Evolutionary conservation across 2,888 invertebrate genomes (phyloP).

Genomic region (Lobophora halterata): DNA sequence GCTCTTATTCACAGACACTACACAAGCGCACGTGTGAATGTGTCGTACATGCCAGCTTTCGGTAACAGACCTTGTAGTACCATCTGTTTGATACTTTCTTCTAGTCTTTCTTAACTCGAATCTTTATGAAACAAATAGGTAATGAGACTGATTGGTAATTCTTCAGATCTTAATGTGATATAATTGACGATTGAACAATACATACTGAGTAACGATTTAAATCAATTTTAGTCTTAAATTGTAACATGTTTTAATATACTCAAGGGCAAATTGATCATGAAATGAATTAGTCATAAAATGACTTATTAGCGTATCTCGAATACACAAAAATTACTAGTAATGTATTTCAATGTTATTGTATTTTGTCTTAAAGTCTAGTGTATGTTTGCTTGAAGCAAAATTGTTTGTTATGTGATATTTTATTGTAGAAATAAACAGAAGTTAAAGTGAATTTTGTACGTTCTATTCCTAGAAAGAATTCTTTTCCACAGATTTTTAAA

Average conservation of each 20-base stretch:
- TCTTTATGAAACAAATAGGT: no score
- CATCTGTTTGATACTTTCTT: no score
- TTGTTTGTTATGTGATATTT: conserved; percentile 33
- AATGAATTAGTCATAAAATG: conserved; percentile 23
- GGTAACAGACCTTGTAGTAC: no score
- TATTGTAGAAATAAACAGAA: conserved; percentile 15
- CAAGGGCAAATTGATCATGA: conserved; percentile 4
- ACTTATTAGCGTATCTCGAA: conserved; percentile 6
- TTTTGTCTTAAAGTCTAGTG: conserved; percentile 16
- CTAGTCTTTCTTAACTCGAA: no score
- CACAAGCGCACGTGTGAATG: no score
- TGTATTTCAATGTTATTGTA: conserved; percentile 13
- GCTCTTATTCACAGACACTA: no score
- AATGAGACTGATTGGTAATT: conserved; percentile 3
- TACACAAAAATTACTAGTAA: conserved; percentile 5
- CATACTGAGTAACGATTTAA: conserved; percentile 5
- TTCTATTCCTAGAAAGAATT: no score
- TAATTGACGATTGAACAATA: conserved; percentile 1
- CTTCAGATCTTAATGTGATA: conserved; percentile 1
- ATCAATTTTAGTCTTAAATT: not conserved
- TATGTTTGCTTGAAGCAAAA: conserved; percentile 28
- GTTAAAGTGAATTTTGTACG: no score
- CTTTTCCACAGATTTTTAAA: no score
- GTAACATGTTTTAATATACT: conserved; percentile 5
- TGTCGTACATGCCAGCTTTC: no score